A percentile compares a stretch with the other conserved stretches of the same genome.
Evolutionary conservation across 2,113 vertebrate species (phyloP).

Genomic region (Garra rufa): DNA sequence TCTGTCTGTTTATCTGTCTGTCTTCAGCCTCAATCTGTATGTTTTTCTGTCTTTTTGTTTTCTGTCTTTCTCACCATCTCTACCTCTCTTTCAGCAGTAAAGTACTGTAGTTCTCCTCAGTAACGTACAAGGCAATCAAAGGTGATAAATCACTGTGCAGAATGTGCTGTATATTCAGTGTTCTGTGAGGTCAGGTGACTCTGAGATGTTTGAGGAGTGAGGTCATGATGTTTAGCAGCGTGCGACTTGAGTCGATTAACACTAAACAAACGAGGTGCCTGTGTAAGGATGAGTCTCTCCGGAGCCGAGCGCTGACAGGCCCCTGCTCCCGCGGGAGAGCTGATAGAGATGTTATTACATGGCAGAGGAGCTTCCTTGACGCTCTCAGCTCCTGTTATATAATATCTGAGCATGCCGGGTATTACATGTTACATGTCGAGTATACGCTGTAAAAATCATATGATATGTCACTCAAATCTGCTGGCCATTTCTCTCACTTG

Average conservation of each 20-base stretch:
- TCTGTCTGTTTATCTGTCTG: background rate
- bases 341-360: slow-evolving; percentile 73
- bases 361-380: slow-evolving; percentile 61
- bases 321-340: slow-evolving; percentile 66
- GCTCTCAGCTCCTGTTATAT: slow-evolving; percentile 64
- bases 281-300: slow-evolving; percentile 63
- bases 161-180: background rate
- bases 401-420: slow-evolving; percentile 49
- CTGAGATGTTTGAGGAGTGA: slow-evolving; percentile 10
- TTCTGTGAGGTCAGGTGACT: slow-evolving; percentile 15
- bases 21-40: background rate
- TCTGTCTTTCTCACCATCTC: background rate
- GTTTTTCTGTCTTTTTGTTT: too few relatives aligned
- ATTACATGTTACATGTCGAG: background rate
- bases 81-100: background rate
- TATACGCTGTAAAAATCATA: background rate
- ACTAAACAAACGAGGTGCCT: slow-evolving; percentile 71
- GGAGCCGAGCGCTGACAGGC: slow-evolving; percentile 66
- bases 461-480: background rate
- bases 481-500: background rate
- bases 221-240: slow-evolving; percentile 46
- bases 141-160: background rate
- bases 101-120: background rate
- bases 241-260: slow-evolving; percentile 71
- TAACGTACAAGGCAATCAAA: background rate